Base-by-base conservation (phyloP, 1,140 invertebrate species). In the Dreissena polymorpha region DNA sequence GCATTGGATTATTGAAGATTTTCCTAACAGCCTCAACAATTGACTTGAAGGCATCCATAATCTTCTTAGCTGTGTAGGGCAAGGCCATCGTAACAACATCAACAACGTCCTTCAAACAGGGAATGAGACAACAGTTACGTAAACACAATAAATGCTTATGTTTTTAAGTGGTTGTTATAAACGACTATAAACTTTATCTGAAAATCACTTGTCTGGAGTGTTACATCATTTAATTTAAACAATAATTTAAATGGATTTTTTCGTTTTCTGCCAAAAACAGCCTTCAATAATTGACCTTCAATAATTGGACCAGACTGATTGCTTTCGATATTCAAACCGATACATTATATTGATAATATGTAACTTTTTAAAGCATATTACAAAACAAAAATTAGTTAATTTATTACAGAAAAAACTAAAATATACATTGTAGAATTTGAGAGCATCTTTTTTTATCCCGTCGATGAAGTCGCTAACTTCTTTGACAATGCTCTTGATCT, bases 351-450 rank as follows among this genome's bases (percentile, higher is more conserved):
- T 8, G 2, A 8, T 39, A 5, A 39, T 39, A 39, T 8, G 39
- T 39, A 39, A 39, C 39, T 39, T 39, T 39, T 39, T 5, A 39
- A 39, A 39, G 2, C 39, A 2, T 39, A 39, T 8, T 2, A 39
- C 39, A 8, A 39, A 39, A 39, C 8, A 8, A 2, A 39, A 5
- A 39, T 2, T 5, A 2, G 39, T 39, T 2, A 39, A 39, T 39
- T 39, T 2, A 39, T 39, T 8, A 39, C 39, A 39, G 2, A 39
- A 39, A 39, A 39, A 39, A 39, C 8, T 39, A 39, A 39, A 39
- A 39, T 60, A 67, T 53, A 77, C 74, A 67, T 77, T 77, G 74
- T 77, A 77, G 18, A 77, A 77, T 25, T 68, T 77, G 2, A 77
- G 63, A 53, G 65, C 29, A 53, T 77, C 74, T 50, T 77, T 60